phyloP scores from a whole-genome alignment of 2,113 vertebrate species.

The Ploceus nigricollis region DNA sequence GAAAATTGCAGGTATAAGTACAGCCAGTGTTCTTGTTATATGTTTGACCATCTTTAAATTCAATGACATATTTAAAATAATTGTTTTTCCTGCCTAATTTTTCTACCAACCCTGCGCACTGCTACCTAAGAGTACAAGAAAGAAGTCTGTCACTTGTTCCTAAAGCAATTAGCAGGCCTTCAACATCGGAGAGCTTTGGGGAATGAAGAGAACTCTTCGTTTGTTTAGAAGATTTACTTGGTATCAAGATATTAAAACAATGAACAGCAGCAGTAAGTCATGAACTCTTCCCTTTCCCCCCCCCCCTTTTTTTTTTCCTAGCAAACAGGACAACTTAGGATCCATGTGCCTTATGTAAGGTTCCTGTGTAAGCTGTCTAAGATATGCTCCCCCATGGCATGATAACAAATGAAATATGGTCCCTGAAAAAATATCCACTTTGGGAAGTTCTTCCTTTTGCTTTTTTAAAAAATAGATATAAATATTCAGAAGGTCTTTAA shows the following conservation, averaged over 20 bases:
- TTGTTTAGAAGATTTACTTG: not conserved
- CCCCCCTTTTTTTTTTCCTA: fast-evolving
- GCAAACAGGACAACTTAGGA: not conserved
- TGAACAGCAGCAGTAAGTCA: not conserved
- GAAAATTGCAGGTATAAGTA: not conserved
- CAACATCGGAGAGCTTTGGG: not conserved
- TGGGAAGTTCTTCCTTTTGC: not conserved
- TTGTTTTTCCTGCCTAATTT: not conserved
- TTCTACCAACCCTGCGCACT: not conserved
- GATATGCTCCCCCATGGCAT: not conserved
- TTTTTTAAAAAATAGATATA: not conserved
- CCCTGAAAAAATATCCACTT: not conserved
- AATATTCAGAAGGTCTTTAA: not conserved
- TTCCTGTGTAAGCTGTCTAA: fast-evolving
- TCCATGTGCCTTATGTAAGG: not conserved
- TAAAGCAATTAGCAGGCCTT: not conserved
- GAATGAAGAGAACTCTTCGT: not conserved
- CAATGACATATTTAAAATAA: not conserved
- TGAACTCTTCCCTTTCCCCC: not conserved
- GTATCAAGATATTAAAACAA: not conserved
- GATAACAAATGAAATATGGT: not conserved
- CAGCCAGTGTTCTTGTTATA: not conserved
- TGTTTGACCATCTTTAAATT: not conserved
- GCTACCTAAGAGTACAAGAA: not conserved
- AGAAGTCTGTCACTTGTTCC: not conserved